Evolutionary conservation across 2,888 invertebrate genomes (phyloP), one percentile per base, ranked within the genome.

Genomic region (Coenonympha arcania): DNA sequence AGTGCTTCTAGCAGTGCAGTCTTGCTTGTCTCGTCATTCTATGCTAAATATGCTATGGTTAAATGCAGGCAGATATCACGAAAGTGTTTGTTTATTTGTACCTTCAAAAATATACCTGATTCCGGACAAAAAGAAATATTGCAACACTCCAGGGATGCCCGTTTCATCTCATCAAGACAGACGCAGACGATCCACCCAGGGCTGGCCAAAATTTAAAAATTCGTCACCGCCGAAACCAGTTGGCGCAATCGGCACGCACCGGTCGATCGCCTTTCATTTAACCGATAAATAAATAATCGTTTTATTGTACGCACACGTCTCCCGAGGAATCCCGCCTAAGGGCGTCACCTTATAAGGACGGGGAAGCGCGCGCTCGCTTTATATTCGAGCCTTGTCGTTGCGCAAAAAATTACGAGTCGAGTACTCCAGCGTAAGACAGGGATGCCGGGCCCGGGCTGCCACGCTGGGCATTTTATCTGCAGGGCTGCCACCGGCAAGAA

Each of bases 401-500:
- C 64, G 63, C 75, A 79, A 84, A 83, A 84, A 84, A 73, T 70
- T 82, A 83, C 83, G 82, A 68, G 79, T 76, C 78, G 77, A 73
- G 79, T 80, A 79, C 77, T 73, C 65, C 68, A 67, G 67, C 75
- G 79, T 80, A 79, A 56, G 56, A 48, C 52, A 34, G 56, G 49
- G 55, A 52, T 56, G 43, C 56, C 52, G 49, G 37, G 51, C 22
- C 28, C 22, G 33, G 16, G 22, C 22, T 26, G 16, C 42, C 16
- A 13, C 22, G 39, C 26, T 26, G 45, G 20, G 43, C 13, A 42
- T 49, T 49, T 45, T 46, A 44, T 39, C 51, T 43, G 4, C 52
- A 52, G 48, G 55, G 52, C 40, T 50, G 49, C 28, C 9, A n/a
- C 15, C 33, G 19, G 15, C 34, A 11, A 30, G 33, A 39, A 11